A percentile compares a stretch with the other conserved stretches of the same genome.
phyloP scores from a whole-genome alignment of 2,888 invertebrate genomes.

The Oxyscelio sp. region DNA sequence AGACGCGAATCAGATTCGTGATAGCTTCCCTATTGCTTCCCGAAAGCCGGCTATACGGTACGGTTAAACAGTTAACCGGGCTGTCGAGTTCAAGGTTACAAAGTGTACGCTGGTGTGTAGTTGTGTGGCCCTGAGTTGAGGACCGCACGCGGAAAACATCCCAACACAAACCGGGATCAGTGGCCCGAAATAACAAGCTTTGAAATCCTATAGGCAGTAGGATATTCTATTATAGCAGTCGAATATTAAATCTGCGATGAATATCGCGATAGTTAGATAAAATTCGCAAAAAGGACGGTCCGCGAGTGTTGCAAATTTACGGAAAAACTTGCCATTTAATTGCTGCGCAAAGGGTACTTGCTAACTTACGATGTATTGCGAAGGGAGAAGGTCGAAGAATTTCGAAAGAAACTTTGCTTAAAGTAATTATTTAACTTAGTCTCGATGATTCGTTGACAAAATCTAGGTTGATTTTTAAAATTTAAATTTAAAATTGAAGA shows the following conservation, averaged over 20 bases:
- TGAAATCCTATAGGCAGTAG: constrained; percentile 52
- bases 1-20: constrained; percentile 60
- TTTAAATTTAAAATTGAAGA: too few species aligned
- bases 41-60: constrained; percentile 49
- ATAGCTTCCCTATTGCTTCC: constrained; percentile 65
- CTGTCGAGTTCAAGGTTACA: constrained; percentile 70
- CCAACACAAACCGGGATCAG: constrained; percentile 56
- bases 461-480: too few species aligned
- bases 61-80: constrained; percentile 69
- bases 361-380: too few species aligned
- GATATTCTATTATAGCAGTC: constrained; percentile 48
- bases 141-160: constrained; percentile 61
- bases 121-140: constrained; percentile 34
- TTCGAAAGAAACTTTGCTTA: too few species aligned
- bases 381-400: too few species aligned
- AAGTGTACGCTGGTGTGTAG: constrained; percentile 58
- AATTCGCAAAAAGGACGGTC: too few species aligned
- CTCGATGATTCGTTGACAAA: too few species aligned
- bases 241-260: constrained; percentile 48
- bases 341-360: too few species aligned
- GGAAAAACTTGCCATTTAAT: too few species aligned
- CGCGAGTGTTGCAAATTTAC: too few species aligned
- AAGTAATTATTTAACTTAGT: too few species aligned
- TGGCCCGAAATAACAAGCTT: constrained; percentile 63
- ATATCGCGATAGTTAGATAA: constrained; percentile 34